Conservation (phyloP, 37 sponge, comb jelly and placozoan genomes). For the Agelas oroides region DNA sequence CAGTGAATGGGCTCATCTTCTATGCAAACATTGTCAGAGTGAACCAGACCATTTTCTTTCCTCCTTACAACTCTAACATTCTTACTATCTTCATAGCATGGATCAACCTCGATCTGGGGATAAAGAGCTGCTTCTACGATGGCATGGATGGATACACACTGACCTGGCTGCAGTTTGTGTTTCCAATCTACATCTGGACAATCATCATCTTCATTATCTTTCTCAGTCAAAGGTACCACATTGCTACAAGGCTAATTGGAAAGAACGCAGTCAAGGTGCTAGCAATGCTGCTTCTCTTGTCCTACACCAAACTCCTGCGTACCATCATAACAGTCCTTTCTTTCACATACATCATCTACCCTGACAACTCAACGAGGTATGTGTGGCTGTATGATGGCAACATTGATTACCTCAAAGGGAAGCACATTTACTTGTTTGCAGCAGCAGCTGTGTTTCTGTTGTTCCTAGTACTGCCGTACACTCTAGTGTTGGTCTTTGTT, state of each 20-base stretch:
- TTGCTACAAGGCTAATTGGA: constrained; percentile 11
- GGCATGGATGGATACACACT: no score
- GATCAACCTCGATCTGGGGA: no score
- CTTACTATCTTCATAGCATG: no score
- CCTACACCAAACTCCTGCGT: constrained; percentile 38
- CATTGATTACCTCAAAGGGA: constrained; percentile 13
- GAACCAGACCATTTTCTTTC: no score
- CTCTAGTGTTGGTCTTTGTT: constrained; percentile 5
- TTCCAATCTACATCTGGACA: no score
- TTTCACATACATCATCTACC: neutral
- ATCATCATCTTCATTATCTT: constrained; percentile 16
- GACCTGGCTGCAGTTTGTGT: no score
- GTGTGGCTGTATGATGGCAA: constrained; percentile 40
- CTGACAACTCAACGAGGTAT: neutral
- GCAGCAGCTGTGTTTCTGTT: neutral
- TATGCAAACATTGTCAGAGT: no score
- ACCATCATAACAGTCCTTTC: constrained; percentile 15
- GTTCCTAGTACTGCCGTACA: constrained; percentile 16
- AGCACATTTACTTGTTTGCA: constrained; percentile 23
- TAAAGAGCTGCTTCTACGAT: no score
- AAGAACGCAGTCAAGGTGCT: constrained; percentile 40
- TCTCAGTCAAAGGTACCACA: constrained; percentile 9
- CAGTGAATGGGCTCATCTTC: no score
- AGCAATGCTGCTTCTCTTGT: constrained; percentile 42
- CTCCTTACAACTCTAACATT: no score